phyloP scores from a whole-genome alignment of 2,113 vertebrate genomes.

The Solea solea region DNA sequence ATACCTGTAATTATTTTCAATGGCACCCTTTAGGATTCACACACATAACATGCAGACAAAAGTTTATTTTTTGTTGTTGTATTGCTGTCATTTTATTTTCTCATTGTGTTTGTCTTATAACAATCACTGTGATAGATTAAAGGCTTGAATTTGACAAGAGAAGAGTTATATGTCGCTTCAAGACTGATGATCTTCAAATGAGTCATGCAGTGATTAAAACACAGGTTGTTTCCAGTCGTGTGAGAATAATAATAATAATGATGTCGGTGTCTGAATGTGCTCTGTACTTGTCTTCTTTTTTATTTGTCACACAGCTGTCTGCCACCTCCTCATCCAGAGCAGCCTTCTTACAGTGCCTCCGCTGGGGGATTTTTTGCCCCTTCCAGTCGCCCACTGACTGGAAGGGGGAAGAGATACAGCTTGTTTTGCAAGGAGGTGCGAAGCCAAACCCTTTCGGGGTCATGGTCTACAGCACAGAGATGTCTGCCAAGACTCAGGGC shows the following conservation, averaged over 20 bases:
- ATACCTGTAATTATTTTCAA: too few species aligned
- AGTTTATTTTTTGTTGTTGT: too few species aligned
- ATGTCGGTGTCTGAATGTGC: not conserved
- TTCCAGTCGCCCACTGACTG: slow-evolving; percentile 22
- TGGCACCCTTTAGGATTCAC: too few species aligned
- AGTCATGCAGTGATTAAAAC: not conserved
- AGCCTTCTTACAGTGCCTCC: slow-evolving; percentile 85
- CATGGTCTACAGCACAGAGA: slow-evolving; percentile 84
- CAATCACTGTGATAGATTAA: too few species aligned
- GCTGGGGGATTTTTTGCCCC: slow-evolving; percentile 90
- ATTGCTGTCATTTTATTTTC: too few species aligned
- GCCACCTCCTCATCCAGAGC: slow-evolving; percentile 62
- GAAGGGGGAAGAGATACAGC: slow-evolving; percentile 66
- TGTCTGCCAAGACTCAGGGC: slow-evolving; percentile 63
- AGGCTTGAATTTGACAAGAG: too few species aligned
- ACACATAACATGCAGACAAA: too few species aligned
- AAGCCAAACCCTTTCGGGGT: slow-evolving; percentile 79
- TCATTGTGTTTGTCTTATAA: too few species aligned
- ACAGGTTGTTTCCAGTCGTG: not conserved
- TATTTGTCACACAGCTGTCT: slow-evolving; percentile 69
- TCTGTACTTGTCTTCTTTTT: not conserved
- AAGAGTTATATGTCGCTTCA: too few species aligned
- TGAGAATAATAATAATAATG: not conserved
- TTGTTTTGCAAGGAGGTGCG: slow-evolving; percentile 85
- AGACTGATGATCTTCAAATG: too few species aligned